Evolutionary conservation across 2,797 vertebrate genomes (phyloP).

Genomic region (Macroramphosus scolopax): DNA sequence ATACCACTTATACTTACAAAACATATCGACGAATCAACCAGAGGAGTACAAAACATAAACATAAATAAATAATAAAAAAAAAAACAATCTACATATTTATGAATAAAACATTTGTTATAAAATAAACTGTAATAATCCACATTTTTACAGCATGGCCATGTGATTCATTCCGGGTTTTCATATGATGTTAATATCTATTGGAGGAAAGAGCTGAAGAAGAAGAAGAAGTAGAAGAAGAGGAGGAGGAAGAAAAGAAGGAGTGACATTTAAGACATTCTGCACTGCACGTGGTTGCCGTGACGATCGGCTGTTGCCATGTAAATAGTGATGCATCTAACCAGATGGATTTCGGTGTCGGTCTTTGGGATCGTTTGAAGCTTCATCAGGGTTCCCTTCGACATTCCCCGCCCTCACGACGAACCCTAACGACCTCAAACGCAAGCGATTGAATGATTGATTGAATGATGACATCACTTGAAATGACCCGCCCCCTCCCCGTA

Average conservation of each 20-base stretch:
- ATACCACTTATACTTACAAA: slow-evolving; percentile 77
- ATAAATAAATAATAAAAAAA: too few relatives aligned
- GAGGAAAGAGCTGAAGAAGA: slow-evolving; percentile 54
- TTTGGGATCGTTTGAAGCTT: slow-evolving; percentile 76
- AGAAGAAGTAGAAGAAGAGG: slow-evolving; percentile 31
- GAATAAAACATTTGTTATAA: slow-evolving; percentile 73
- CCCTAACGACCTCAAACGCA: slow-evolving; percentile 57
- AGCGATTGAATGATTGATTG: slow-evolving; percentile 56
- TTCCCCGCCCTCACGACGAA: slow-evolving; percentile 37
- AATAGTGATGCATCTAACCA: slow-evolving; percentile 63
- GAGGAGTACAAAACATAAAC: slow-evolving; percentile 60
- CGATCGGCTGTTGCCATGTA: slow-evolving; percentile 57
- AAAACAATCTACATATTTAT: slow-evolving; percentile 61
- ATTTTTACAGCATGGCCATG: slow-evolving; percentile 66
- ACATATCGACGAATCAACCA: slow-evolving; percentile 68
- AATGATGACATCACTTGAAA: slow-evolving; percentile 65
- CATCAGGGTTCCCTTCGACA: slow-evolving; percentile 44
- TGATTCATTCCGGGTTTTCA: too few relatives aligned
- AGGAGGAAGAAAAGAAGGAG: slow-evolving; percentile 49
- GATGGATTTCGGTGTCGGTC: slow-evolving; percentile 63
- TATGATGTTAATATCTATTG: slow-evolving; percentile 66
- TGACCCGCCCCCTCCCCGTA: slow-evolving; percentile 25
- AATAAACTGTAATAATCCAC: slow-evolving; percentile 75
- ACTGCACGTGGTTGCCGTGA: slow-evolving; percentile 67
- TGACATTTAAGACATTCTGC: slow-evolving; percentile 73